These are phyloP conservation scores for Tetramorium parvispinum DNA, from an alignment of 1,140 invertebrate genomes.

Conservation along the genomic window DNA sequence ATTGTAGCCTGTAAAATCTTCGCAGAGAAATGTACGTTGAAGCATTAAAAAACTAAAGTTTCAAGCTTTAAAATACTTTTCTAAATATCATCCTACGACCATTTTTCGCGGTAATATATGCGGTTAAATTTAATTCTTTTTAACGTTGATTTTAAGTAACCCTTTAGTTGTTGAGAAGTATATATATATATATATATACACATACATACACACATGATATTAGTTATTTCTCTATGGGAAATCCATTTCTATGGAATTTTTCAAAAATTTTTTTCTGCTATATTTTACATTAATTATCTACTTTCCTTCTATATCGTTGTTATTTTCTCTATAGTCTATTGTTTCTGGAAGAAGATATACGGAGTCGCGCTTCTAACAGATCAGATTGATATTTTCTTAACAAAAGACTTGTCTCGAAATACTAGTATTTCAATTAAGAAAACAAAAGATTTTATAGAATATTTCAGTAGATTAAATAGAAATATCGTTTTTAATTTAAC, in stretches of 20 bases:
- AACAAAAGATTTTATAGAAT: not conserved
- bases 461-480: not conserved
- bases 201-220: too few relatives aligned
- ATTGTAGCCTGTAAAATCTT: too few relatives aligned
- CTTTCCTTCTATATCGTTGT: slow-evolving; percentile 54
- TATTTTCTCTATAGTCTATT: not conserved
- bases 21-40: too few relatives aligned
- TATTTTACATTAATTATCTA: slow-evolving; percentile 40
- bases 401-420: not conserved
- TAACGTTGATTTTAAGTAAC: too few relatives aligned
- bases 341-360: not conserved
- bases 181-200: too few relatives aligned
- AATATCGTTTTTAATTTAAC: slow-evolving; percentile 27
- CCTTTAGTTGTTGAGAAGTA: too few relatives aligned
- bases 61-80: too few relatives aligned
- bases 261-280: slow-evolving; percentile 12
- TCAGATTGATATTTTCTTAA: not conserved
- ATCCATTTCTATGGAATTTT: slow-evolving; percentile 3
- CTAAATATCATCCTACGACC: too few relatives aligned
- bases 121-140: too few relatives aligned
- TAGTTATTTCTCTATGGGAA: not conserved
- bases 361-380: not conserved
- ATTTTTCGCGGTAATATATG: too few relatives aligned
- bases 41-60: too few relatives aligned
- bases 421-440: not conserved